Evolutionary conservation across 2,113 vertebrate species (phyloP).

Genomic region (Melanocharis versteri): DNA sequence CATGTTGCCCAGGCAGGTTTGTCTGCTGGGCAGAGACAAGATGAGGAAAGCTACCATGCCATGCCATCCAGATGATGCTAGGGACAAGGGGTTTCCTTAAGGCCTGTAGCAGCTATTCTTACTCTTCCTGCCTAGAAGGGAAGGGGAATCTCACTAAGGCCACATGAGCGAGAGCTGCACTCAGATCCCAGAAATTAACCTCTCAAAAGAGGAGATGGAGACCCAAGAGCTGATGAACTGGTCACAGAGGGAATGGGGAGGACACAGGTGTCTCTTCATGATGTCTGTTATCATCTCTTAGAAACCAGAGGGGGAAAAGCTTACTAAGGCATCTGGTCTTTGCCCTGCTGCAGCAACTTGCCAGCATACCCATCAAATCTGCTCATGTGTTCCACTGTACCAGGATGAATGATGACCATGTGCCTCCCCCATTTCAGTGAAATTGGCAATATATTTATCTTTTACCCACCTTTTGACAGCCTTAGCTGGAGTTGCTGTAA

Average conservation of each 20-base stretch:
- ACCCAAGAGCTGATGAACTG: neutral
- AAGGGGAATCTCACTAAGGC: neutral
- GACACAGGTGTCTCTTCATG: neutral
- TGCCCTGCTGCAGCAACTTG: neutral
- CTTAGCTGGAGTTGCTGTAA: conserved; percentile 87
- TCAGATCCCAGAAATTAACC: neutral
- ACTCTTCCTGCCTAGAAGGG: neutral
- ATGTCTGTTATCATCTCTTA: neutral
- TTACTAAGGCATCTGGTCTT: neutral
- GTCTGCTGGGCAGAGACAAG: neutral
- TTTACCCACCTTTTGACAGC: conserved; percentile 87
- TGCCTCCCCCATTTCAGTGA: neutral
- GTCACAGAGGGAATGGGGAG: neutral
- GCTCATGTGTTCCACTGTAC: neutral
- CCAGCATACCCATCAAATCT: neutral
- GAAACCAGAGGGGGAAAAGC: neutral
- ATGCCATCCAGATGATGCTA: neutral
- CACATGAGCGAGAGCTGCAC: neutral
- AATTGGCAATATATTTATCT: neutral
- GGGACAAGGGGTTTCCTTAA: neutral
- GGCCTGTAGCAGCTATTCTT: neutral
- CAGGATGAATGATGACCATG: neutral
- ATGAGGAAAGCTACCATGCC: neutral
- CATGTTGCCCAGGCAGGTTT: neutral
- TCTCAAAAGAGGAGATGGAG: neutral